A percentile compares a stretch with the other conserved stretches of the same genome.
Conservation (phyloP, 2,888 invertebrate species). For the Caradrina kadenii region DNA sequence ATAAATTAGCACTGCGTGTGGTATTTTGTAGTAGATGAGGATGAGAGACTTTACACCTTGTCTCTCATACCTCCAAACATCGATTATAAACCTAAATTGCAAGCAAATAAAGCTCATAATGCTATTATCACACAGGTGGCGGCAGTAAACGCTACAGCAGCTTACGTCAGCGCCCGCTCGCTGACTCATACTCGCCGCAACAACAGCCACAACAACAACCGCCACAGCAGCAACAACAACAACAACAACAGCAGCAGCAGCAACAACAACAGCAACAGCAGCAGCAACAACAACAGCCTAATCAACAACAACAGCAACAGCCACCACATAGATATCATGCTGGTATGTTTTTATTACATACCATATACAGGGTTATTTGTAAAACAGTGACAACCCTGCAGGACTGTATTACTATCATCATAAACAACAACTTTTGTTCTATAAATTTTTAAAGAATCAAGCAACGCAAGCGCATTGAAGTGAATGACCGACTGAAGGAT, state of each 20-base stretch:
- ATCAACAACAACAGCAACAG: conserved; percentile 63
- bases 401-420: too few relatives aligned
- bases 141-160: conserved; percentile 91
- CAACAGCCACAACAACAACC: conserved; percentile 65
- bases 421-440: too few relatives aligned
- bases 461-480: too few relatives aligned
- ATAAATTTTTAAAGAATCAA: too few relatives aligned
- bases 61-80: too few relatives aligned
- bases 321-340: conserved; percentile 74
- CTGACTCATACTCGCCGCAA: conserved; percentile 87
- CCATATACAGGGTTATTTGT: too few relatives aligned
- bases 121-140: conserved; percentile 66
- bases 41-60: too few relatives aligned
- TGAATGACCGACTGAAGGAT: too few relatives aligned
- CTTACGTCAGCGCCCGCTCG: conserved; percentile 90
- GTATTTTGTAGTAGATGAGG: too few relatives aligned
- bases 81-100: too few relatives aligned
- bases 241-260: conserved; percentile 70
- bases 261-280: conserved; percentile 61
- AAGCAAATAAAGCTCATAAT: background rate
- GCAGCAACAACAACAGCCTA: conserved; percentile 50
- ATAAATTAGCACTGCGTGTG: too few relatives aligned
- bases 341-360: conserved; percentile 67
- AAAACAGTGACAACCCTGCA: too few relatives aligned
- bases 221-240: conserved; percentile 53